Conservation (phyloP, 2,797 vertebrate genomes). For the Coregonus sp. region DNA sequence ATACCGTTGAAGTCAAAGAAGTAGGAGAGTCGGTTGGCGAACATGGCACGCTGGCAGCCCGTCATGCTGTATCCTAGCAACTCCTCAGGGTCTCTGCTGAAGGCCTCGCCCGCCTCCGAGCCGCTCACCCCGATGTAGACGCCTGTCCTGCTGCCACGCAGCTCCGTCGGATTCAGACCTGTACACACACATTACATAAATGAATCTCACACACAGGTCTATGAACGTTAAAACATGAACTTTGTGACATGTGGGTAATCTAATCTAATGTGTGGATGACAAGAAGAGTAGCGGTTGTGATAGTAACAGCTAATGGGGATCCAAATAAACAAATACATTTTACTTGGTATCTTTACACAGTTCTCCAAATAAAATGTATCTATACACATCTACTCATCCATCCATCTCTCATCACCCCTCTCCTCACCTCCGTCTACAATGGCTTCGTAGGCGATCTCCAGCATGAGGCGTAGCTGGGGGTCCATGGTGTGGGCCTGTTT, state of each 20-base stretch:
- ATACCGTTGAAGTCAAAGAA: constrained; percentile 91
- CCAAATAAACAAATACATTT: too few relatives aligned
- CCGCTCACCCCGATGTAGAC: constrained; percentile 94
- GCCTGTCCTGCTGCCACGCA: constrained; percentile 88
- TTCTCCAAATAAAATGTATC: neutral
- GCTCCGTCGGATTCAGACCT: constrained; percentile 85
- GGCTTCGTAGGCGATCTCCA: constrained; percentile 92
- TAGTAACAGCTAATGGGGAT: neutral
- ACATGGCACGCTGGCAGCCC: constrained; percentile 95
- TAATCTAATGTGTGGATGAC: neutral
- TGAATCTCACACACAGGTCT: neutral
- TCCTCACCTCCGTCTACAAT: constrained; percentile 90
- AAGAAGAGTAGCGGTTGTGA: neutral
- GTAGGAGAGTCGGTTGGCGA: constrained; percentile 96
- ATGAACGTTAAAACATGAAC: neutral
- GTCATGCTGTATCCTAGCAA: constrained; percentile 97
- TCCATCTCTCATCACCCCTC: neutral
- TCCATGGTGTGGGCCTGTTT: constrained; percentile 98
- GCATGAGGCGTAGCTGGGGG: constrained; percentile 90
- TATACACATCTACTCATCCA: neutral
- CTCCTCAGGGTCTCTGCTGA: constrained; percentile 92
- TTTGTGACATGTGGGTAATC: neutral
- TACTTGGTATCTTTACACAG: neutral
- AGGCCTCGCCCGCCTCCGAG: constrained; percentile 89
- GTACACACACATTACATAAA: constrained; percentile 4